Evolutionary conservation across 1,140 invertebrate species (phyloP), one percentile per base, ranked within the genome.

Genomic region (Drosophila lacertosa): DNA sequence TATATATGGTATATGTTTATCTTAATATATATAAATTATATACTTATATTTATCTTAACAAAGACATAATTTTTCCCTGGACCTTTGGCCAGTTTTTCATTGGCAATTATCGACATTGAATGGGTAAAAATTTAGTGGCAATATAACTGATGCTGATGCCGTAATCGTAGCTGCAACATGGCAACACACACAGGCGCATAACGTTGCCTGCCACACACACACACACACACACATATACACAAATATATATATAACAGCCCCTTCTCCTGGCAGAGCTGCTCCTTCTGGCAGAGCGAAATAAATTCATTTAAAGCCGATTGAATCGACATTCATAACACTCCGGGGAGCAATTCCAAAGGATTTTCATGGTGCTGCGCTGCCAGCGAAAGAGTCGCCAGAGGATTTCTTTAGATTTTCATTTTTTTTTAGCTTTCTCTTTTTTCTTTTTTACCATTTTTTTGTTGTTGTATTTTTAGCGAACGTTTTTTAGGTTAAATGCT

Each of bases 221-320:
- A 4, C 9, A 4, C n/a, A n/a, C n/a, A n/a, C n/a, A n/a, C n/a
- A n/a, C n/a, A n/a, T n/a, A n/a, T n/a, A n/a, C n/a, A n/a, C n/a
- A n/a, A n/a, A n/a, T n/a, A n/a, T n/a, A n/a, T n/a, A n/a, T n/a
- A n/a, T n/a, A n/a, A n/a, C 22, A 7, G 37, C 29, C 44, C 4
- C 42, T 24, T 29, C 26, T 4, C n/a, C 32, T 44, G 47, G 29
- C 16, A 22, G 18, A n/a, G 22, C 57, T 22, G 42, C 59, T 37
- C 29, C 55, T 24, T 53, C 37, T 44, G 51, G 42, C 65, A 63
- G 63, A 82, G 55, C 74, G 74, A 80, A 78, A 90, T 90, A 90
- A 90, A 90, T 90, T 90, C 77, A 89, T 89, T 90, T 90, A 83
- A 81, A 78, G 80, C 89, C 80, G 89, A 90, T 90, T 90, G 89